Base-by-base conservation (phyloP, 2,888 invertebrate species). In the Maniola hyperantus region DNA sequence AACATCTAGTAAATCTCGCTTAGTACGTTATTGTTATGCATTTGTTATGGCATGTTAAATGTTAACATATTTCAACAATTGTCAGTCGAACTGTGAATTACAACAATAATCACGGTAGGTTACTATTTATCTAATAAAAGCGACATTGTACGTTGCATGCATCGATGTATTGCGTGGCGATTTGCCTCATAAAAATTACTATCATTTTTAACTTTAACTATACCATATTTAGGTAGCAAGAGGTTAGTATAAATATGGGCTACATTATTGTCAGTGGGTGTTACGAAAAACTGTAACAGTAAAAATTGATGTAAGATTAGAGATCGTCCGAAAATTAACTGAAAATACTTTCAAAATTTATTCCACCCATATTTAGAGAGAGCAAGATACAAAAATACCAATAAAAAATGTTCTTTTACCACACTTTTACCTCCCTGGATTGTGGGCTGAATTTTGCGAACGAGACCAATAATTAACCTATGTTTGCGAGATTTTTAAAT, bases 141-240 rank as follows among this genome's bases (percentile, higher is more conserved):
- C 13, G 48, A 58, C 53, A 68, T 63, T 66, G 51, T 64, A 63
- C 15, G 18, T 34, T 39, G n/a, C n/a, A n/a, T n/a, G n/a, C n/a
- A n/a, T n/a, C n/a, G n/a, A n/a, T n/a, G n/a, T n/a, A n/a, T n/a
- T n/a, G 53, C 48, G 53, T 58, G 57, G 53, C 61, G 44, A 68
- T 63, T 66, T 62, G 39, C 36, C 18, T 68, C 20, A 11, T 63
- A 54, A 63, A 63, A 57, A 65, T 61, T 63, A 51, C 64, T 50
- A 50, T 63, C 42, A 63, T 63, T 63, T 65, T 46, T 48, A 42
- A 63, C 55, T 63, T 39, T 63, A 54, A 68, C 68, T 42, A 26
- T 26, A 63, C 59, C 59, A 55, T 63, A 63, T 66, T 68, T 63
- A 68, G 65, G 63, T 15, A 34, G 34, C 53, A 42, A 48, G 65